These are phyloP conservation scores for Theocolax elegans DNA, from an alignment of 1,140 invertebrate species.

Conservation along the genomic window DNA sequence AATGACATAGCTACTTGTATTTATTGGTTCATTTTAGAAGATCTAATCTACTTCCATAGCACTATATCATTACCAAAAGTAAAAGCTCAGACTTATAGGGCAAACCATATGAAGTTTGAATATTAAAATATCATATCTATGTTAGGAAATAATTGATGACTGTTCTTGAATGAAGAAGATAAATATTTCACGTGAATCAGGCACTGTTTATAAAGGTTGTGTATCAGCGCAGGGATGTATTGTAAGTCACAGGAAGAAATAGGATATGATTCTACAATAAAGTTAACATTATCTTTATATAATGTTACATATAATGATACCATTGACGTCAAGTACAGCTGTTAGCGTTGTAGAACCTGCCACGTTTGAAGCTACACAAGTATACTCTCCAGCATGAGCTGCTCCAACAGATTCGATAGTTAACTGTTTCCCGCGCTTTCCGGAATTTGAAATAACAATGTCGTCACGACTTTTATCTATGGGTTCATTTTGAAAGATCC, in stretches of 20 bases:
- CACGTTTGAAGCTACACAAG: slow-evolving; percentile 76
- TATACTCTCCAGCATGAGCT: slow-evolving; percentile 79
- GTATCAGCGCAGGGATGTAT: no score
- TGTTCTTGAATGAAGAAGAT: no score
- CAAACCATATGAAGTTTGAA: no score
- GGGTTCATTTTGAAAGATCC: slow-evolving; percentile 71
- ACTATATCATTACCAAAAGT: slow-evolving; percentile 73
- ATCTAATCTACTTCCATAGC: slow-evolving; percentile 84
- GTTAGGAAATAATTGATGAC: no score
- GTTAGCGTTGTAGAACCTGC: slow-evolving; percentile 75
- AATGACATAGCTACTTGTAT: slow-evolving; percentile 69
- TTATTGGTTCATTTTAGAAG: slow-evolving; percentile 72
- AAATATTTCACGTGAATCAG: no score
- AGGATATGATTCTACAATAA: no score
- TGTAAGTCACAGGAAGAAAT: no score
- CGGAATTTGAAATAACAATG: slow-evolving; percentile 72
- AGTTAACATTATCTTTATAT: no score
- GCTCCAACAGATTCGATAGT: slow-evolving; percentile 76
- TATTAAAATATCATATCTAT: no score
- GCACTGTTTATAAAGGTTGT: no score
- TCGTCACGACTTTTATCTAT: slow-evolving; percentile 66
- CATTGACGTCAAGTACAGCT: slow-evolving; percentile 78
- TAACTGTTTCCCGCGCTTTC: slow-evolving; percentile 79
- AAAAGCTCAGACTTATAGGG: slow-evolving; percentile 76
- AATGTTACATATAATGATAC: slow-evolving; percentile 69